Conservation (phyloP, 2,797 vertebrate species). For the Gastrophryne carolinensis region DNA sequence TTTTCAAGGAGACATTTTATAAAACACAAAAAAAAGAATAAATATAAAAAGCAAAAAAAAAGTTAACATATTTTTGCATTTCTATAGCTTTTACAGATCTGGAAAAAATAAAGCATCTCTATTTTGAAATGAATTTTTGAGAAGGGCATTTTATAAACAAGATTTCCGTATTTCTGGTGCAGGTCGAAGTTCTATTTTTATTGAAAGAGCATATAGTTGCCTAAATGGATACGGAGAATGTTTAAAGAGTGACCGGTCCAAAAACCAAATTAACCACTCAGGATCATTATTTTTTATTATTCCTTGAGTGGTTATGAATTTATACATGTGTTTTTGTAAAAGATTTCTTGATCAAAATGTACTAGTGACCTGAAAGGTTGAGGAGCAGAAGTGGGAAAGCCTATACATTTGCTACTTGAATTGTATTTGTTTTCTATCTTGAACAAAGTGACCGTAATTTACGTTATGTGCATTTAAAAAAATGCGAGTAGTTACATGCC, state of each 20-base stretch:
- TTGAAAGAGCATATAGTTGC: slow-evolving; percentile 34
- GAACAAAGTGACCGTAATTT: slow-evolving; percentile 58
- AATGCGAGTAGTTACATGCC: slow-evolving; percentile 61
- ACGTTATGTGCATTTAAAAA: slow-evolving; percentile 58
- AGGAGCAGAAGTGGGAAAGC: slow-evolving; percentile 49
- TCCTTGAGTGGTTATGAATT: slow-evolving; percentile 57
- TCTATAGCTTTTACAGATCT: slow-evolving; percentile 68
- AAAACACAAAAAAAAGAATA: slow-evolving; percentile 17
- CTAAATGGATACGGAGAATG: slow-evolving; percentile 33
- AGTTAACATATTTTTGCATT: slow-evolving; percentile 63
- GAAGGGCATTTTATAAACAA: slow-evolving; percentile 65
- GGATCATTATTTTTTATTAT: slow-evolving; percentile 24
- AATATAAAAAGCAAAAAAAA: slow-evolving; percentile 2
- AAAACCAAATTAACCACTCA: slow-evolving; percentile 58
- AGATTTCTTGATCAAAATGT: slow-evolving; percentile 62
- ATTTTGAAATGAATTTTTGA: slow-evolving; percentile 68
- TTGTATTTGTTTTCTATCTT: slow-evolving; percentile 60
- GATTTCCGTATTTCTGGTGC: slow-evolving; percentile 58
- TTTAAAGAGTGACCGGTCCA: slow-evolving; percentile 61
- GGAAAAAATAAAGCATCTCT: slow-evolving; percentile 63
- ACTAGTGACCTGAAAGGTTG: slow-evolving; percentile 64
- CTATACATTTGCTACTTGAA: slow-evolving; percentile 63
- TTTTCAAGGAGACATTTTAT: slow-evolving; percentile 29
- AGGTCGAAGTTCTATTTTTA: slow-evolving; percentile 58
- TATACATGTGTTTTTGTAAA: slow-evolving; percentile 57